Base-by-base conservation (phyloP, 2,888 invertebrate species). In the Cosmorhoe ocellata region DNA sequence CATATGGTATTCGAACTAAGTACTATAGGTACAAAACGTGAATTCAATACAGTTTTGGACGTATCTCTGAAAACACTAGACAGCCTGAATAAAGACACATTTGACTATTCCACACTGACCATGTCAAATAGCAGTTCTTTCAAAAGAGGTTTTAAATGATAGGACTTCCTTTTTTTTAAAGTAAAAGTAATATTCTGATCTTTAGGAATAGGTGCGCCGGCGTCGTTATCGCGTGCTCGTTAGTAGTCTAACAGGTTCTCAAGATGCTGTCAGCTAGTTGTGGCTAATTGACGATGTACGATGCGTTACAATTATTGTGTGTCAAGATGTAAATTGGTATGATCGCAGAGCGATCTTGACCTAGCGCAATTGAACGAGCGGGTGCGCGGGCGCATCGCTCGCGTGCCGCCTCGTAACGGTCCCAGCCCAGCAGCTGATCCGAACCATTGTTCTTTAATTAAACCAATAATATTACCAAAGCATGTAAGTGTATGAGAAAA, bases 331-430 rank as follows among this genome's bases (percentile, higher is more conserved):
- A 46, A 84, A 84, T 80, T 80, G 80, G 71, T 69, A 66, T 68
- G 66, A 66, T 69, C 61, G 61, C 53, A 41, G 45, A 44, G 30
- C 44, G 53, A 68, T 69, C 71, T 66, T 71, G 72, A 68, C 69
- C 69, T 69, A 74, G 67, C 68, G 59, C 67, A 65, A n/a, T 63
- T 58, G 56, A 61, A 62, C 63, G 42, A 52, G 40, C 33, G 58
- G 64, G 58, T 58, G 64, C 61, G 67, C 58, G 34, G 36, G 45
- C 54, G 57, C 56, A 50, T 56, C 51, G 45, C 27, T 84, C 81
- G 85, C 85, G 85, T 84, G 87, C 78, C 22, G 58, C 61, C 58
- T 63, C 59, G 64, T 85, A 87, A 86, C 85, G 85, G 82, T 72
- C 67, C 64, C 57, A 65, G 82, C 67, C 64, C 57, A 65, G 82